Percentiles rank a stretch among this genome's conserved stretches.
These are phyloP conservation scores for Nasonia longicornis DNA, from an alignment of 1,140 invertebrate species.

Conservation along the genomic window DNA sequence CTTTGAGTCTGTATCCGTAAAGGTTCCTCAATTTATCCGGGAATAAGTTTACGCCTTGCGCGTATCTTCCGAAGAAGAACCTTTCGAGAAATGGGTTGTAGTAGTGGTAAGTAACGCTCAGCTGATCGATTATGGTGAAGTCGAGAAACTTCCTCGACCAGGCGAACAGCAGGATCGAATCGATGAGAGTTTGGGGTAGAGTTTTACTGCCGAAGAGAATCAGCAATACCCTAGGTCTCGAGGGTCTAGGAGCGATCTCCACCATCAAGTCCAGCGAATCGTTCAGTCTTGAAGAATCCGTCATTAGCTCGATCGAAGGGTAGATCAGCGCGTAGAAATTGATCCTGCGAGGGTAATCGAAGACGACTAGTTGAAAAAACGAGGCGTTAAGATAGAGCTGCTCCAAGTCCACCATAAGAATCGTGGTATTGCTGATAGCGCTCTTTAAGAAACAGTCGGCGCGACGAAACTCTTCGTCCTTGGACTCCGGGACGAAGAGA, in stretches of 20 bases:
- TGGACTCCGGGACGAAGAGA: not conserved
- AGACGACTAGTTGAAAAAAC: not conserved
- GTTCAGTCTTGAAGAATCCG: not conserved
- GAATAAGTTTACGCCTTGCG: not conserved
- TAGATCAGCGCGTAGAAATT: not conserved
- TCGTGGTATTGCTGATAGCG: not conserved
- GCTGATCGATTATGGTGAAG: not conserved
- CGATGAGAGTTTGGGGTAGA: not conserved
- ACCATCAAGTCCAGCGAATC: not conserved
- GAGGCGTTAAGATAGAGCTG: not conserved
- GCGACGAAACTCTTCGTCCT: not conserved
- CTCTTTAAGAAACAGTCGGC: not conserved
- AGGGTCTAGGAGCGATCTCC: not conserved
- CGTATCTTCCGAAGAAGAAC: not conserved
- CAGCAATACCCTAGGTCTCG: not conserved
- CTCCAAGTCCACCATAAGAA: not conserved
- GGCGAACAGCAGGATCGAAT: not conserved
- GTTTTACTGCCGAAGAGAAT: not conserved
- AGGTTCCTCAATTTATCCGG: not conserved
- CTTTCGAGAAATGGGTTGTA: not conserved
- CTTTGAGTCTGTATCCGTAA: not conserved
- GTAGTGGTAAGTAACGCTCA: not conserved
- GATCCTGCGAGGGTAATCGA: not conserved
- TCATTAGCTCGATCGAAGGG: not conserved
- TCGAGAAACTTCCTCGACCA: not conserved